These are phyloP conservation scores for Serripes groenlandicus DNA, from an alignment of 2,888 invertebrate genomes.

Conservation along the genomic window DNA sequence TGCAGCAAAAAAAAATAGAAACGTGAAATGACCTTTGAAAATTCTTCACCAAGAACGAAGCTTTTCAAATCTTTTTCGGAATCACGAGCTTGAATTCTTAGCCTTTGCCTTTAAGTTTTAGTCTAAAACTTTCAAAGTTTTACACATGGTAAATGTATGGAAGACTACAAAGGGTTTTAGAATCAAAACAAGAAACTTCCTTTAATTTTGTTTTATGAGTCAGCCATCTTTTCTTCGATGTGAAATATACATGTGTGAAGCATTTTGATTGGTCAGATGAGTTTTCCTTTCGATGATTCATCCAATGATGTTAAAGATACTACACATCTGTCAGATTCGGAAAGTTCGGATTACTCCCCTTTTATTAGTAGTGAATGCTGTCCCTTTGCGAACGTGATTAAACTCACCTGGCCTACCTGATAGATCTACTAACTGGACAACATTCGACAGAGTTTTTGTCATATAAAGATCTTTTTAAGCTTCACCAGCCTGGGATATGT, in stretches of 20 bases:
- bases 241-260: neutral
- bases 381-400: no score
- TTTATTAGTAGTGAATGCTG: no score
- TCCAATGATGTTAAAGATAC: neutral
- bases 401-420: no score
- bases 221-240: constrained; percentile 16
- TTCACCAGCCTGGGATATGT: no score
- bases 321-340: neutral
- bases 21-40: neutral
- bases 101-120: neutral
- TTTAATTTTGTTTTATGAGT: neutral
- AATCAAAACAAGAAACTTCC: neutral
- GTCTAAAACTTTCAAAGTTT: neutral
- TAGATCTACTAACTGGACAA: no score
- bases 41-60: neutral
- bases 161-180: neutral
- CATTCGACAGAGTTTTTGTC: no score
- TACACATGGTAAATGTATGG: neutral
- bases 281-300: neutral
- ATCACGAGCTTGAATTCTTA: neutral
- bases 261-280: neutral
- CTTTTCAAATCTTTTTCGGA: neutral
- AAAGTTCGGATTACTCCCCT: no score
- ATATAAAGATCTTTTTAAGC: no score
- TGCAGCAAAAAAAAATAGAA: no score